These are phyloP conservation scores for Drosophila repletoides DNA, from an alignment of 1,140 invertebrate species.

Conservation along the genomic window DNA sequence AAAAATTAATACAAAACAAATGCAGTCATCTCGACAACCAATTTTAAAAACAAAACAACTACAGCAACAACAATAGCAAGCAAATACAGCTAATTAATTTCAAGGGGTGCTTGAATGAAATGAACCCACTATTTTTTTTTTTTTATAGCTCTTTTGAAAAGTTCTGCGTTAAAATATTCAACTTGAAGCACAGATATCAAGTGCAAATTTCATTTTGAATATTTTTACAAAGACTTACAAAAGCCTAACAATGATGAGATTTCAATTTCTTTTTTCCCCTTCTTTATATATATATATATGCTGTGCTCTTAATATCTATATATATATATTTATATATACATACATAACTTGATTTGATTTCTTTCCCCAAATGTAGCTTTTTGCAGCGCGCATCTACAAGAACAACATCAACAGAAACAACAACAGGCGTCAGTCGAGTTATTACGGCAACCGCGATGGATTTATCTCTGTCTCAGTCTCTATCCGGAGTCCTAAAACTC, in stretches of 20 bases:
- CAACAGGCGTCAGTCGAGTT: conserved; percentile 41
- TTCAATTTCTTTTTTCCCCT: conserved; percentile 36
- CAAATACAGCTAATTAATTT: conserved; percentile 43
- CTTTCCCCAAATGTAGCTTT: conserved; percentile 78
- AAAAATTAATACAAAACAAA: conserved; percentile 35
- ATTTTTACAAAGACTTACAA: conserved; percentile 32
- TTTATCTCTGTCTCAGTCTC: too few species aligned
- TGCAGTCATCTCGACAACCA: conserved; percentile 26
- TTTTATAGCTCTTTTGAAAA: conserved; percentile 28
- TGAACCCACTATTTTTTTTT: conserved; percentile 15
- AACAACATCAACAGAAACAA: conserved; percentile 39
- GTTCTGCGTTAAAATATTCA: conserved; percentile 53
- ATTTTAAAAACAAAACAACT: conserved; percentile 41
- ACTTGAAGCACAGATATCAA: conserved; percentile 46
- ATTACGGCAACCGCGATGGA: conserved; percentile 31
- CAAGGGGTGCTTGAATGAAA: conserved; percentile 19
- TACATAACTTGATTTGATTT: conserved; percentile 77
- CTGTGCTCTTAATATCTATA: conserved; percentile 53
- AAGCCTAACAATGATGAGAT: conserved; percentile 39
- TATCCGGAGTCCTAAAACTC: conserved; percentile 52
- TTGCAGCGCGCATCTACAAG: conserved; percentile 63
- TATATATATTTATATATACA: conserved; percentile 59
- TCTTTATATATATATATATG: too few species aligned
- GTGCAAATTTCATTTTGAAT: conserved; percentile 59
- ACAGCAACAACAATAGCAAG: conserved; percentile 28